Evolutionary conservation across 2,888 invertebrate species (phyloP).

Genomic region (Noctua janthina): DNA sequence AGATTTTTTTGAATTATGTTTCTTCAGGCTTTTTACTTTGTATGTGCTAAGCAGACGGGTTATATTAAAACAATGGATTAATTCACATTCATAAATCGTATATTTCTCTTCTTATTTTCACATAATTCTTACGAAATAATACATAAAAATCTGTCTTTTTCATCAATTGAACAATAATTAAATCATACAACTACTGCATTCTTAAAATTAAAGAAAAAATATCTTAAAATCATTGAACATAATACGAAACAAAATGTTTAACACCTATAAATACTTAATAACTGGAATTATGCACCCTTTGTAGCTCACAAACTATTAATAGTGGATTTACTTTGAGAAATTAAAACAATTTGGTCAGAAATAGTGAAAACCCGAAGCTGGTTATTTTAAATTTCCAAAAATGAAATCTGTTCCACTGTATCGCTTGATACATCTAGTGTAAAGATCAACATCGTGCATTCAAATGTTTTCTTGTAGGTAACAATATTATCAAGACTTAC

Average conservation of each 20-base stretch:
- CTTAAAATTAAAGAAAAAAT: constrained; percentile 71
- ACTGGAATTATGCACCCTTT: constrained; percentile 67
- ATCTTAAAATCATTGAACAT: constrained; percentile 65
- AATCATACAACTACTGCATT: constrained; percentile 68
- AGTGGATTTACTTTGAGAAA: constrained; percentile 48
- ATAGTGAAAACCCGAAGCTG: neutral
- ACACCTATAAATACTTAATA: constrained; percentile 64
- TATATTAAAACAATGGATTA: constrained; percentile 70
- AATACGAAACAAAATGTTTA: constrained; percentile 65
- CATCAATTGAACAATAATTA: constrained; percentile 71
- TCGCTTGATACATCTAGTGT: neutral
- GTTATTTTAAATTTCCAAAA: neutral
- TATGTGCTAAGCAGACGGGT: neutral
- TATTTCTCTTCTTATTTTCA: constrained; percentile 80
- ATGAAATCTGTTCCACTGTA: neutral
- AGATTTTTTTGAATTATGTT: neutral
- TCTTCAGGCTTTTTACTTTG: neutral
- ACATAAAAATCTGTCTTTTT: constrained; percentile 76
- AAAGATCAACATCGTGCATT: neutral
- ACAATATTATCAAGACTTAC: neutral
- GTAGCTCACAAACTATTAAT: constrained; percentile 34
- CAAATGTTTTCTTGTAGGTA: neutral
- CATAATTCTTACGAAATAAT: constrained; percentile 77
- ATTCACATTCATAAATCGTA: constrained; percentile 87
- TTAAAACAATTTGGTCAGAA: neutral